Evolutionary conservation across 2,113 vertebrate species (phyloP).

Genomic region (Hippolais icterina): DNA sequence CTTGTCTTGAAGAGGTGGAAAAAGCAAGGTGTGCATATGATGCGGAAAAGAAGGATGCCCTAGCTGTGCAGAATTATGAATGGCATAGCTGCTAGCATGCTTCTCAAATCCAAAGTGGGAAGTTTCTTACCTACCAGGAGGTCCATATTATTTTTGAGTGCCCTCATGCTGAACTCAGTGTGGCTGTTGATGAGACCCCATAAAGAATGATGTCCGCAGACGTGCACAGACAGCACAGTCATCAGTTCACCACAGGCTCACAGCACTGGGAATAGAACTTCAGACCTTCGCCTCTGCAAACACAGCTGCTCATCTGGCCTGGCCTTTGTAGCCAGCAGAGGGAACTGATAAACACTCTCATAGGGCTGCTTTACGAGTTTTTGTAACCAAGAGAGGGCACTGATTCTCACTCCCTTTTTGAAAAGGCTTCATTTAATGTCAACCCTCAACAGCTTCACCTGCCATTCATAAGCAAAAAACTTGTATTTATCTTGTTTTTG

Average conservation of each 20-base stretch:
- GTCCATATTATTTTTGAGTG: neutral
- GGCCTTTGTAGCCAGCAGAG: constrained; percentile 59
- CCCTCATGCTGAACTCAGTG: constrained; percentile 19
- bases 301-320: constrained; percentile 67
- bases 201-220: neutral
- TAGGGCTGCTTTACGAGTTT: neutral
- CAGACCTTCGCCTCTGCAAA: constrained; percentile 48
- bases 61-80: neutral
- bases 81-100: neutral
- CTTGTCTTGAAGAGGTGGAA: neutral
- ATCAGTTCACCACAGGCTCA: constrained; percentile 13
- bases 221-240: constrained; percentile 51
- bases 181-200: constrained; percentile 12
- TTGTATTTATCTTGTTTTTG: neutral
- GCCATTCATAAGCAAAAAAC: neutral
- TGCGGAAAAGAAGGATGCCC: neutral
- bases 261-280: constrained; percentile 36
- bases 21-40: neutral
- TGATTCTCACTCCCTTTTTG: neutral
- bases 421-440: neutral
- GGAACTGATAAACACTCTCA: constrained; percentile 41
- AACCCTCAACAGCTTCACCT: neutral
- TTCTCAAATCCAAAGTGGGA: neutral
- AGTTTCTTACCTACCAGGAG: constrained; percentile 11
- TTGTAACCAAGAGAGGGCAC: constrained; percentile 33